Conservation (phyloP, 2,113 vertebrate genomes). For the Oreochromis niloticus region DNA sequence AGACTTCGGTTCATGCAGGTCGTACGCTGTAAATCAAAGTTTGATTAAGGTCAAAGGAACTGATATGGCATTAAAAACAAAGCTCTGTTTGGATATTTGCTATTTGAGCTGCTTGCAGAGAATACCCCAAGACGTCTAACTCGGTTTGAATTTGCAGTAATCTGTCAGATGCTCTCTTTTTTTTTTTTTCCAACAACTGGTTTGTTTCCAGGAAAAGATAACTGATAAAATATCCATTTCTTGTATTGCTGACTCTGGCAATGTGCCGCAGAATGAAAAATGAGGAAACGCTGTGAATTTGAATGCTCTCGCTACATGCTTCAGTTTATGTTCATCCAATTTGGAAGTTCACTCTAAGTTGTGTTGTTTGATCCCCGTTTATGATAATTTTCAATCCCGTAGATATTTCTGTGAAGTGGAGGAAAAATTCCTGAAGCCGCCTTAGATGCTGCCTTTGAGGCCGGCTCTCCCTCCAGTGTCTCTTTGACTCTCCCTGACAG, state of each 20-base stretch:
- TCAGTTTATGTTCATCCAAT: not conserved
- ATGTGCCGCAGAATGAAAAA: not conserved
- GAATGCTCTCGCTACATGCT: not conserved
- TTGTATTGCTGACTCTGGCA: conserved; percentile 29
- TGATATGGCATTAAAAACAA: not conserved
- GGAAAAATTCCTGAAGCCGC: conserved; percentile 19
- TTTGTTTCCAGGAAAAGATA: conserved; percentile 25
- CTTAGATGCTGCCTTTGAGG: conserved; percentile 6
- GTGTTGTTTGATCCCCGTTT: not conserved
- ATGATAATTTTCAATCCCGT: conserved; percentile 18
- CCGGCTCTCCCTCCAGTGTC: conserved; percentile 5
- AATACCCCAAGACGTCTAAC: not conserved
- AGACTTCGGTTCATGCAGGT: not conserved
- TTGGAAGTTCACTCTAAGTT: not conserved
- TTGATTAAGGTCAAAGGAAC: conserved; percentile 11
- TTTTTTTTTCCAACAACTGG: not conserved
- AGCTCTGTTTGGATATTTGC: not conserved
- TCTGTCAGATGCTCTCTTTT: not conserved
- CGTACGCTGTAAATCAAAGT: conserved; percentile 15
- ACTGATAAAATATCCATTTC: conserved; percentile 12
- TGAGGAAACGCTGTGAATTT: not conserved
- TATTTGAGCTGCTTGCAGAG: not conserved
- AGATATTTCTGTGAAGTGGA: not conserved
- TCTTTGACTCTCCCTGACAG: not conserved
- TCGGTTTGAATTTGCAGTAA: conserved; percentile 12